A percentile compares a stretch with the other conserved stretches of the same genome.
Evolutionary conservation across 2,113 vertebrate species (phyloP).

Genomic region (Poecilia latipinna): DNA sequence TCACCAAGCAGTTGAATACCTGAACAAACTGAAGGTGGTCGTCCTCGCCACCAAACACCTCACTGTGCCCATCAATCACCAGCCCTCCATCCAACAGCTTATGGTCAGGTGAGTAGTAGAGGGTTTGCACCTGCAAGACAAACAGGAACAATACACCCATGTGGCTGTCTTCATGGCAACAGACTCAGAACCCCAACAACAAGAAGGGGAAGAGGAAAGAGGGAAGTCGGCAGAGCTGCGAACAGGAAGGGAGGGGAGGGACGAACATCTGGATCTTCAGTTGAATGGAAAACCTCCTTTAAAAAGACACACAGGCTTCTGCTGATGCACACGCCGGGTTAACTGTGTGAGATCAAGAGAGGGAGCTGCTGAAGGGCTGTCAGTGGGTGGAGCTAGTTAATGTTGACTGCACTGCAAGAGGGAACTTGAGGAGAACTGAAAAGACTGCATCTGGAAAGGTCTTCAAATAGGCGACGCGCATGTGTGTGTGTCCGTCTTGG

Average conservation of each 20-base stretch:
- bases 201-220: constrained; percentile 8
- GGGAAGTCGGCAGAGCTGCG: constrained; percentile 67
- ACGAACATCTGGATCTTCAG: constrained; percentile 41
- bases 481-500: constrained; percentile 5
- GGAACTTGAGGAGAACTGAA: constrained; percentile 52
- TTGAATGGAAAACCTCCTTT: constrained; percentile 46
- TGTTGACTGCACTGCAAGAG: constrained; percentile 59
- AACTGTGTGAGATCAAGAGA: constrained; percentile 42
- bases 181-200: constrained; percentile 66
- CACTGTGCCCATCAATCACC: constrained; percentile 94
- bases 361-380: neutral
- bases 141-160: constrained; percentile 95
- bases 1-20: constrained; percentile 86
- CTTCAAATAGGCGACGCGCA: constrained; percentile 50
- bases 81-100: constrained; percentile 99
- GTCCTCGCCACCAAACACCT: constrained; percentile 98
- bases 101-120: constrained; percentile 99
- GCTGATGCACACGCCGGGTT: constrained; percentile 42
- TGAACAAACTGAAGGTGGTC: constrained; percentile 99
- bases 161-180: constrained; percentile 93
- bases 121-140: constrained; percentile 99
- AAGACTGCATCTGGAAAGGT: constrained; percentile 64
- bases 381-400: constrained; percentile 22
- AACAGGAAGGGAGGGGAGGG: constrained; percentile 69
- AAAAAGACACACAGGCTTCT: constrained; percentile 36